Base-by-base conservation (phyloP, 1,140 invertebrate genomes). In the Drosophila santomea region DNA sequence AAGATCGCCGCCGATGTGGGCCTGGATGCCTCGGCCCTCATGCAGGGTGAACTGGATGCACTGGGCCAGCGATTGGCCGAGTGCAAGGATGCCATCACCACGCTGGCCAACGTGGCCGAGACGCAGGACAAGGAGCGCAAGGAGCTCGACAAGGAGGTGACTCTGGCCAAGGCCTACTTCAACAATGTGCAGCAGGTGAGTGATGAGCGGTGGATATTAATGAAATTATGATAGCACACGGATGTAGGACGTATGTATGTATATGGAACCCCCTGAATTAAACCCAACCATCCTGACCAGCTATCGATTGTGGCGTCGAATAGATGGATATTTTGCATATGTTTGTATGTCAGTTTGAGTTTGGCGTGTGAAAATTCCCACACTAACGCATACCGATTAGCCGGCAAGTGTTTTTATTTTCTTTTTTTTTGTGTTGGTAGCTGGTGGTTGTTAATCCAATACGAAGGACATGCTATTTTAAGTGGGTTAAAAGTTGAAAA, bases 1-100 rank as follows among this genome's bases (percentile, higher is more conserved):
- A 94, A 95, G 66, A 96, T 97, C 38, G 96, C 96, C 0, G 94
- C 95, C 4, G 95, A 96, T 81, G 95, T 97, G 20, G 96, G 96
- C 17, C 93, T 96, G 51, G 95, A 96, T 84, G 94, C 94, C 4
- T 94, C 94, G 41, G 93, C 94, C 11, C 94, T 96, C 0, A 93
- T 97, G 44, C 95, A 95, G 39, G 94, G 95, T n/a, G 96, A 97
- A 82, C 94, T 97, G 7, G 96, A 96, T 73, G 95, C 95, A 0
- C 92, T 97, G n/a, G 96, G 96, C 15, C 94, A 95, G 60, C 93
- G 95, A n/a, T 93, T 97, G 39, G 95, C 96, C 79, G 94, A 96
- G 86, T 95, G 97, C 44, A 94, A 95, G 47, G 95, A 96, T 66
- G 94, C 95, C 12, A 94, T 97, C 4, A 95, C 95, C 45, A 94